Base-by-base conservation (phyloP, 2,113 vertebrate species). In the Cnemophilus loriae region DNA sequence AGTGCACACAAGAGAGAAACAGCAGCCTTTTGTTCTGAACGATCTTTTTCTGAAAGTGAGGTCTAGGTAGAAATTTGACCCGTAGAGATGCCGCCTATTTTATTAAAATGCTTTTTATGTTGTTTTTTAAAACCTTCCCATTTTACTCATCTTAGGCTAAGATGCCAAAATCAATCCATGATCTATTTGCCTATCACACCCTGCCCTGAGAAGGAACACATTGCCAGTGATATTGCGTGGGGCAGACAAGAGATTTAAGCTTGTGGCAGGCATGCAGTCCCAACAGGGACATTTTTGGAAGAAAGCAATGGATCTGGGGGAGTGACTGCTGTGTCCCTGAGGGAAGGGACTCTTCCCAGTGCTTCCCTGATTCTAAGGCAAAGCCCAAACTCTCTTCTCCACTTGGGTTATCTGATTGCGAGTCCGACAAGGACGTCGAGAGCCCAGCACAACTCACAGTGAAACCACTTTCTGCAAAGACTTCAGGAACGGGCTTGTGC, bases 391-490 rank as follows among this genome's bases (percentile, higher is more conserved):
- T 46, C 53, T 52, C n/a, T 61, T n/a, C 8, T 76, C 33, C n/a
- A 2, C 18, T 33, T 83, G 16, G 12, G 9, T 93, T 68, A 35
- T 63, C 52, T 88, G 44, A 11, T 2, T 63, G 44, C 3, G 5
- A 60, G 30, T 16, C 49, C 44, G 71, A 2, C 23, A 42, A 68
- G 35, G 50, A 39, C 0, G 0, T 8, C 0, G 0, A 19, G 63
- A 53, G 53, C 52, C 47, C 30, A 39, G 35, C 61, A 50, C 5
- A 7, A 22, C 35, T 53, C 2, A 0, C 20, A 42, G 44, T 44
- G 68, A 73, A 73, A 32, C 13, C n/a, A 9, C 17, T 59, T 76
- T 42, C 30, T 60, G 44, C 63, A 42, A 59, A 74, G 41, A n/a
- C 32, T 32, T 35, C 37, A 20, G 24, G 11, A 46, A 39, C 3